Evolutionary conservation across 2,797 vertebrate species (phyloP).

Genomic region (Oryzias sinensis): DNA sequence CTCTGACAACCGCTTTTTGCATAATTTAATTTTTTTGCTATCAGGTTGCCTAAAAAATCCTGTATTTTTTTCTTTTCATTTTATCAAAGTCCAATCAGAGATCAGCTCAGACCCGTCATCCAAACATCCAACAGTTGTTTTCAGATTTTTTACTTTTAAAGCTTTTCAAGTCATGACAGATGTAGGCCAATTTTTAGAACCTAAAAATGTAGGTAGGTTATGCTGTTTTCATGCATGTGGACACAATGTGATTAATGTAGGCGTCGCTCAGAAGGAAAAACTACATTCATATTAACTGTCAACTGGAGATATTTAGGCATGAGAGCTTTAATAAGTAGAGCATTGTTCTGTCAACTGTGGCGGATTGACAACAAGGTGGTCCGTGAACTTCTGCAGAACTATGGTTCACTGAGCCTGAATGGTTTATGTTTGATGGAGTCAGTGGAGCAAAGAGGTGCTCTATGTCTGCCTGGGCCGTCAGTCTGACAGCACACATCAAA

Average conservation of each 20-base stretch:
- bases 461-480: constrained; percentile 31
- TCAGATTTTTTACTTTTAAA: too few species aligned
- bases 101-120: too few species aligned
- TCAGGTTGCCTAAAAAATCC: too few species aligned
- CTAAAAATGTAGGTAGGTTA: background rate
- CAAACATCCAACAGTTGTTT: too few species aligned
- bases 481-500: constrained; percentile 53
- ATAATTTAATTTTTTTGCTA: too few species aligned
- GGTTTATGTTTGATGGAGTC: constrained; percentile 55
- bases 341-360: constrained; percentile 32
- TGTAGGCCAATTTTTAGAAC: too few species aligned
- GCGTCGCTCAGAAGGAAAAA: constrained; percentile 3
- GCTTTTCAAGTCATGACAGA: too few species aligned
- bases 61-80: too few species aligned
- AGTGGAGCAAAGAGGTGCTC: constrained; percentile 47
- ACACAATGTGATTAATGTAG: constrained; percentile 3
- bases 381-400: constrained; percentile 23
- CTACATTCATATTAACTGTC: background rate
- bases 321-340: constrained; percentile 16
- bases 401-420: constrained; percentile 36
- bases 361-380: constrained; percentile 36
- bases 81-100: too few species aligned
- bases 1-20: too few species aligned
- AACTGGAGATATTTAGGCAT: constrained; percentile 13
- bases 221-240: background rate